phyloP scores from a whole-genome alignment of 1,140 invertebrate species.

The Drosophila lowei region DNA sequence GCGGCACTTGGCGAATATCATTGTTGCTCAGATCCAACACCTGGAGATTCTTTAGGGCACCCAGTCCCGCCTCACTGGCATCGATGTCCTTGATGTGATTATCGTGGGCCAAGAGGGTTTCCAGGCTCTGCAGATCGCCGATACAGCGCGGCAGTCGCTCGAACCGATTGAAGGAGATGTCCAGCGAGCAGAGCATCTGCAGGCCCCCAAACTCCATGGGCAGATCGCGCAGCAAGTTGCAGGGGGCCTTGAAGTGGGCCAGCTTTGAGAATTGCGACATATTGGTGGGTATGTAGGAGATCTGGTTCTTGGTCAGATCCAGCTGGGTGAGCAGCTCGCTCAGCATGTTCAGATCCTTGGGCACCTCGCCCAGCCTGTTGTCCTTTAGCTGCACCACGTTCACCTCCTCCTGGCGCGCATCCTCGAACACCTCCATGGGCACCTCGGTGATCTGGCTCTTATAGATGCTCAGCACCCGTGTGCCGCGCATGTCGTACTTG shows the following conservation, averaged over 20 bases:
- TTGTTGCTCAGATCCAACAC: constrained; percentile 92
- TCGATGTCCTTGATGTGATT: constrained; percentile 90
- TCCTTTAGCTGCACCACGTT: constrained; percentile 39
- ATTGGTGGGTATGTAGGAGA: constrained; percentile 37
- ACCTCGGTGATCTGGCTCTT: constrained; percentile 21
- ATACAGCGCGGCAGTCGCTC: constrained; percentile 46
- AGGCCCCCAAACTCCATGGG: constrained; percentile 53
- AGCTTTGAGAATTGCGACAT: constrained; percentile 59
- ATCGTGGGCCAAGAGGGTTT: constrained; percentile 44
- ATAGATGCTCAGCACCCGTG: constrained; percentile 20
- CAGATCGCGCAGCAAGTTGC: constrained; percentile 49
- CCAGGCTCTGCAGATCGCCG: constrained; percentile 37
- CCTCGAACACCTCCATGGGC: constrained; percentile 39
- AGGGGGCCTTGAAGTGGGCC: constrained; percentile 18
- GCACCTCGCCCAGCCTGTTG: constrained; percentile 45
- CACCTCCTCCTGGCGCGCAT: constrained; percentile 44
- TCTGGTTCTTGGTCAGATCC: constrained; percentile 41
- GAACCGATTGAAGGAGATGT: constrained; percentile 61
- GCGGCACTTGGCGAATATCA: constrained; percentile 89
- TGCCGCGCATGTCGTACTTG: constrained; percentile 57
- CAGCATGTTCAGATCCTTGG: constrained; percentile 27
- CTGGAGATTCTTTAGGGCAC: constrained; percentile 86
- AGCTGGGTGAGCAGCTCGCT: constrained; percentile 40
- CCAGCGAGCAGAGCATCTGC: constrained; percentile 27
- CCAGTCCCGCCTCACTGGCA: constrained; percentile 85